Evolutionary conservation across 2,797 vertebrate species (phyloP).

Genomic region (Erpetoichthys calabaricus): DNA sequence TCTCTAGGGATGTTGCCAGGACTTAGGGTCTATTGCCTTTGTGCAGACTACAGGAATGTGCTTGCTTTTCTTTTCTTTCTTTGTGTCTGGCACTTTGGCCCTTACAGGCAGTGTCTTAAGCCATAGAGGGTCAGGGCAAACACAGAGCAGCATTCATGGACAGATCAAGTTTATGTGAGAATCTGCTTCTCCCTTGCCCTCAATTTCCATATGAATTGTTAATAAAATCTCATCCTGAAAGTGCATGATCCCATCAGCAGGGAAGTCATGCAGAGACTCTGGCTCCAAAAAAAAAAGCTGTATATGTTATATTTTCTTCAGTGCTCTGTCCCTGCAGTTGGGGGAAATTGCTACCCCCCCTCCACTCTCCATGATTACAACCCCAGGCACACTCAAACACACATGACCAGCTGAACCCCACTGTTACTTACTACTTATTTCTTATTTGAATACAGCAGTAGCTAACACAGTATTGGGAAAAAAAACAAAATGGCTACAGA

Average conservation of each 20-base stretch:
- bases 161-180: slow-evolving; percentile 98
- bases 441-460: too few relatives aligned
- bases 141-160: slow-evolving; percentile 92
- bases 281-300: slow-evolving; percentile 55
- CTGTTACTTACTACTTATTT: not conserved
- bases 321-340: slow-evolving; percentile 39
- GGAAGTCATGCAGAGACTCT: slow-evolving; percentile 70
- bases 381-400: not conserved
- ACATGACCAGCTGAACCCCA: slow-evolving; percentile 10
- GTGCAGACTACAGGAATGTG: slow-evolving; percentile 64
- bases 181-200: slow-evolving; percentile 78
- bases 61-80: slow-evolving; percentile 65
- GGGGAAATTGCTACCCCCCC: slow-evolving; percentile 44
- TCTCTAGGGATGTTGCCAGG: slow-evolving; percentile 46
- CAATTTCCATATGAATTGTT: slow-evolving; percentile 98
- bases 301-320: slow-evolving; percentile 45
- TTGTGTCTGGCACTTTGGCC: slow-evolving; percentile 59
- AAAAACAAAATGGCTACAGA: too few relatives aligned
- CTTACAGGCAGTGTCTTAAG: slow-evolving; percentile 74
- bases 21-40: slow-evolving; percentile 51
- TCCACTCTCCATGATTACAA: not conserved
- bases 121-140: slow-evolving; percentile 81
- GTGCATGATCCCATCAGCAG: slow-evolving; percentile 66
- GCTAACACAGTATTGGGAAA: too few relatives aligned
- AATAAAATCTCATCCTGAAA: slow-evolving; percentile 80